Evolutionary conservation across 2,797 vertebrate genomes (phyloP).

Genomic region (Florisuga fusca): DNA sequence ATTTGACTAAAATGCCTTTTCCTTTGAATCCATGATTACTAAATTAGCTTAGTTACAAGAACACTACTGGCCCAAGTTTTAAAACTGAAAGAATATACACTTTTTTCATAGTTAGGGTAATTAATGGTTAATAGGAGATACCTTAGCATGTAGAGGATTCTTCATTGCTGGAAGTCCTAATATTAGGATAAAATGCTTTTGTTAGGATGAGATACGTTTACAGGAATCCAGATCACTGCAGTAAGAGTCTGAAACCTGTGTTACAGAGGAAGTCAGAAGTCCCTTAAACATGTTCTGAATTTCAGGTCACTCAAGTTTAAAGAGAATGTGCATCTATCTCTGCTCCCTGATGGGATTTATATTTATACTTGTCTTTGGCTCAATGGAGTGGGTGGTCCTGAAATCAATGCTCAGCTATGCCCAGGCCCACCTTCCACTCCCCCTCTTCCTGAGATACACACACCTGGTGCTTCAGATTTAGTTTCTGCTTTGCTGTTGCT

Average conservation of each 20-base stretch:
- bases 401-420: constrained; percentile 3
- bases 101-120: background rate
- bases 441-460: background rate
- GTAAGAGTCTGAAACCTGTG: background rate
- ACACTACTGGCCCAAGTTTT: background rate
- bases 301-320: background rate
- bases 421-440: background rate
- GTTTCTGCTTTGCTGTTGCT: background rate
- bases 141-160: background rate
- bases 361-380: background rate
- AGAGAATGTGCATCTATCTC: background rate
- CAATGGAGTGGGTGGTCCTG: background rate
- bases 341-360: background rate
- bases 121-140: background rate
- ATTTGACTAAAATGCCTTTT: background rate
- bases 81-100: background rate
- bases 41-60: background rate
- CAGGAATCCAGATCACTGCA: background rate
- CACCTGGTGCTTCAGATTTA: background rate
- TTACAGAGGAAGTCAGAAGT: background rate
- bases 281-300: background rate
- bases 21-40: background rate
- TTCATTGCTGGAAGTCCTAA: background rate
- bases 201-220: background rate
- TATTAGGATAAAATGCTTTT: background rate